These are phyloP conservation scores for Rhagoletis zephyria DNA, from an alignment of 1,140 invertebrate genomes.

Conservation along the genomic window DNA sequence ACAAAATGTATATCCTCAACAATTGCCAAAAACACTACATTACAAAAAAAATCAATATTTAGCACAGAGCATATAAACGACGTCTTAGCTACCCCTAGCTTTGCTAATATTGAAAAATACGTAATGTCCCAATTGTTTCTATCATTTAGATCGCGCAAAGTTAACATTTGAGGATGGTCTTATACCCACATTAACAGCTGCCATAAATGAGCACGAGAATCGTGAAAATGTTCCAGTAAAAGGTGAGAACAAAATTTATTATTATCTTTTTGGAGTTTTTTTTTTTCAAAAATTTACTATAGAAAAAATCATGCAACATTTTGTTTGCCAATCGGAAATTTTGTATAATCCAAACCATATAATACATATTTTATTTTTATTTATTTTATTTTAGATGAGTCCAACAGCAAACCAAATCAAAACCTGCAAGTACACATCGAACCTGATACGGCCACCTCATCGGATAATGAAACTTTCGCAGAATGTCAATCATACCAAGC, in stretches of 20 bases:
- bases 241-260: neutral
- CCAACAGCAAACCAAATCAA: neutral
- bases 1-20: too few relatives aligned
- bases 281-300: too few relatives aligned
- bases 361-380: neutral
- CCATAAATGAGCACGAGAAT: conserved; percentile 29
- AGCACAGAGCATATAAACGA: too few relatives aligned
- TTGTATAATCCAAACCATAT: too few relatives aligned
- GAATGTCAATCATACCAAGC: conserved; percentile 61
- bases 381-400: neutral
- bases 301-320: too few relatives aligned
- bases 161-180: conserved; percentile 57
- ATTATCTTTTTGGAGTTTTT: too few relatives aligned
- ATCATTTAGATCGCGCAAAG: conserved; percentile 55
- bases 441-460: conserved; percentile 57
- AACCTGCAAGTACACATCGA: neutral
- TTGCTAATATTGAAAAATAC: too few relatives aligned
- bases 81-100: too few relatives aligned
- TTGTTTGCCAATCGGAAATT: too few relatives aligned
- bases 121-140: too few relatives aligned
- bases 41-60: too few relatives aligned
- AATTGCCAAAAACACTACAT: too few relatives aligned
- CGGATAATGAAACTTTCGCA: conserved; percentile 66
- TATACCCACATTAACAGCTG: conserved; percentile 56
- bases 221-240: neutral